Evolutionary conservation across 2,888 invertebrate species (phyloP).

Genomic region (Cosmia pyralina): DNA sequence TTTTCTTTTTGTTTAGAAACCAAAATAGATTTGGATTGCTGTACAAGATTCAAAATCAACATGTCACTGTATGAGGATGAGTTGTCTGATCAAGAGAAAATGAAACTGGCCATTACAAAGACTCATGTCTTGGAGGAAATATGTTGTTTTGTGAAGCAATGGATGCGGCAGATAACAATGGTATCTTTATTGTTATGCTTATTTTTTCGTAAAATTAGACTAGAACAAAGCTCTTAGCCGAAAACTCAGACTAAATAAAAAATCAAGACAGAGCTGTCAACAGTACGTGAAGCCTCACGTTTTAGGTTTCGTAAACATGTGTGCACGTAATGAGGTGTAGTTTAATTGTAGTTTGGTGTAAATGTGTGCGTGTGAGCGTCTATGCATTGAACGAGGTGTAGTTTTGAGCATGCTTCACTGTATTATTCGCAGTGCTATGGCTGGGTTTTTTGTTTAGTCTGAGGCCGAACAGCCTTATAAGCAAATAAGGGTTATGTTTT

Average conservation of each 20-base stretch:
- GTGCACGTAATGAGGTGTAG: too few relatives aligned
- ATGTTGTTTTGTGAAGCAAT: slow-evolving; percentile 91
- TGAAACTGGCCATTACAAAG: slow-evolving; percentile 90
- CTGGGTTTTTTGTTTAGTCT: too few relatives aligned
- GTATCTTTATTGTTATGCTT: slow-evolving; percentile 17
- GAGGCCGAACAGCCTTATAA: not conserved
- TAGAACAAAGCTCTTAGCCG: not conserved
- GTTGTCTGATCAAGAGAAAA: slow-evolving; percentile 90
- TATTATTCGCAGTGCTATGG: too few relatives aligned
- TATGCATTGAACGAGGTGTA: too few relatives aligned
- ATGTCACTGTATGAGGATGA: slow-evolving; percentile 90
- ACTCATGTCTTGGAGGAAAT: slow-evolving; percentile 91
- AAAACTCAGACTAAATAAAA: too few relatives aligned
- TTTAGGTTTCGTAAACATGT: too few relatives aligned
- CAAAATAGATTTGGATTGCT: slow-evolving; percentile 91
- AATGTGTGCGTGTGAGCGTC: too few relatives aligned
- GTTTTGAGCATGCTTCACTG: too few relatives aligned
- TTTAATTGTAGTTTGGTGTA: too few relatives aligned
- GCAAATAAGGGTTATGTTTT: not conserved
- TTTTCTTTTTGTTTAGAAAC: slow-evolving; percentile 86
- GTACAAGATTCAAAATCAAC: slow-evolving; percentile 91
- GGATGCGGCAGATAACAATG: slow-evolving; percentile 93
- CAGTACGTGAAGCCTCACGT: too few relatives aligned
- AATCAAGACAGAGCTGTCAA: too few relatives aligned
- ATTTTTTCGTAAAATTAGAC: not conserved